These are phyloP conservation scores for Rhodeus uyekii DNA, from an alignment of 2,797 vertebrate genomes.

Conservation along the genomic window DNA sequence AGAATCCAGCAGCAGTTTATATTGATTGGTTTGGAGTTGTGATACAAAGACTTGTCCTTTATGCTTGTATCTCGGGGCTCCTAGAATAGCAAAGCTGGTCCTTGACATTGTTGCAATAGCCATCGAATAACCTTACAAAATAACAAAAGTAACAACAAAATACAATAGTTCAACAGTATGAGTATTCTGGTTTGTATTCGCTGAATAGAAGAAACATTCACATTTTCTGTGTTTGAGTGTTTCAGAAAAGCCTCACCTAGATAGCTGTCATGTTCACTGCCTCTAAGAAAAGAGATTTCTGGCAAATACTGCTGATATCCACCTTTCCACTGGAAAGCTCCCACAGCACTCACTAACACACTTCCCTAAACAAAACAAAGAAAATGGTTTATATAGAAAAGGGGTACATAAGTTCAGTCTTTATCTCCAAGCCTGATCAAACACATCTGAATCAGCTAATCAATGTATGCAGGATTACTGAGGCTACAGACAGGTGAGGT, in stretches of 20 bases:
- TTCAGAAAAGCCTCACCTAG: slow-evolving; percentile 62
- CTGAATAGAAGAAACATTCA: background rate
- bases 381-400: too few species aligned
- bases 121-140: slow-evolving; percentile 80
- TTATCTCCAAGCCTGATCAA: too few species aligned
- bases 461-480: too few species aligned
- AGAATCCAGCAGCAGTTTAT: background rate
- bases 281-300: background rate
- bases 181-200: background rate
- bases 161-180: background rate
- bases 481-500: too few species aligned
- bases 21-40: rapidly evolving
- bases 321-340: slow-evolving; percentile 74
- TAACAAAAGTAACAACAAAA: too few species aligned
- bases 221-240: background rate
- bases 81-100: slow-evolving; percentile 58
- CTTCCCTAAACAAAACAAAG: slow-evolving; percentile 42
- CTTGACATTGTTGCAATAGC: background rate
- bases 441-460: too few species aligned
- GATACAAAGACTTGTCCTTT: slow-evolving; percentile 64
- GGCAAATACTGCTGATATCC: slow-evolving; percentile 56
- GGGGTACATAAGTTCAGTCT: too few species aligned
- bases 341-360: slow-evolving; percentile 64
- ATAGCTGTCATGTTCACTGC: slow-evolving; percentile 68
- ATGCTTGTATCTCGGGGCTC: slow-evolving; percentile 75